These are phyloP conservation scores for Silurus lanzhouensis DNA, from an alignment of 2,797 vertebrate genomes.

Conservation along the genomic window DNA sequence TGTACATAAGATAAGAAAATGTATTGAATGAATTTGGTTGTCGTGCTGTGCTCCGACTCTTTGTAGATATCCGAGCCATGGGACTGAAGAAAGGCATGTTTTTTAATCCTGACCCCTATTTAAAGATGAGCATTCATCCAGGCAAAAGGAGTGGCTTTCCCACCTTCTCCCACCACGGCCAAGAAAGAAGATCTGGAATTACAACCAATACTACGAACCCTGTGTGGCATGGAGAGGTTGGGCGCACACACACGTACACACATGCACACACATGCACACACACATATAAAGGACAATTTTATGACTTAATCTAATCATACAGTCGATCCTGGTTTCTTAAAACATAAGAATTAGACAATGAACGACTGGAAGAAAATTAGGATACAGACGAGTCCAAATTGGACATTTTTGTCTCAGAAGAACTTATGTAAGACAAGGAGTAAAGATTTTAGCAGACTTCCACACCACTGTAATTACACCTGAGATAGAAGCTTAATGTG, in stretches of 20 bases:
- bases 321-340: neutral
- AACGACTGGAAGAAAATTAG: too few species aligned
- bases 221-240: constrained; percentile 94
- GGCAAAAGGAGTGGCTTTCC: constrained; percentile 95
- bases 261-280: constrained; percentile 9
- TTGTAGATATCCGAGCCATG: constrained; percentile 87
- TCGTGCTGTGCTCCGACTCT: neutral
- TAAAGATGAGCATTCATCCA: constrained; percentile 98
- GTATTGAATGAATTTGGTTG: too few species aligned
- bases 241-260: constrained; percentile 12
- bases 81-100: constrained; percentile 99
- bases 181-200: constrained; percentile 92
- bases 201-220: constrained; percentile 97
- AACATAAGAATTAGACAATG: too few species aligned
- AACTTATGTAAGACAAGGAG: too few species aligned
- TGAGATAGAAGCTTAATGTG: too few species aligned
- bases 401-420: too few species aligned
- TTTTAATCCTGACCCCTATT: constrained; percentile 98
- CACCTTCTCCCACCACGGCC: constrained; percentile 93
- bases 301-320: neutral
- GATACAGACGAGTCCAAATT: too few species aligned
- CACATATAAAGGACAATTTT: neutral
- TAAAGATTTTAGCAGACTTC: too few species aligned
- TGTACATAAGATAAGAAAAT: too few species aligned
- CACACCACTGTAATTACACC: too few species aligned